A percentile compares a stretch with the other conserved stretches of the same genome.
These are phyloP conservation scores for Prorops nasuta DNA, from an alignment of 1,140 invertebrate genomes.

Conservation along the genomic window DNA sequence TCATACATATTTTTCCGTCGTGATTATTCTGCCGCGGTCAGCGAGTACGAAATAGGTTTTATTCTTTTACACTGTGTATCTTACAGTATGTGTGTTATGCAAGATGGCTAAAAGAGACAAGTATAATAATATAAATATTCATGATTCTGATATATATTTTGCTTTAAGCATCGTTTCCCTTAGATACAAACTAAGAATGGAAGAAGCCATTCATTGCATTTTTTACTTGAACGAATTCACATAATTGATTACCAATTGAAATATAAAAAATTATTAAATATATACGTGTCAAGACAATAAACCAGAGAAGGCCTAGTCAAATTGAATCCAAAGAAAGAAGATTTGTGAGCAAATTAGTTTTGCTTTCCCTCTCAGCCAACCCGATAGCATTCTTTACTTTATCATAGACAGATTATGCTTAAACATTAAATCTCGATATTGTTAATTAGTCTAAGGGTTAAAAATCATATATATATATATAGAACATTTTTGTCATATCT, in stretches of 20 bases:
- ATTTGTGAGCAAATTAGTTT: no score
- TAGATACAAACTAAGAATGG: not conserved
- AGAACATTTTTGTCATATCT: constrained; percentile 7
- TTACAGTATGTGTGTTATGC: constrained; percentile 27
- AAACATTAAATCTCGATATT: constrained; percentile 20
- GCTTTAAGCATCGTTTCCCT: not conserved
- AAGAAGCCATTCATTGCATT: no score
- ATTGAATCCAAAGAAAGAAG: no score
- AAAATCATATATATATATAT: constrained; percentile 6
- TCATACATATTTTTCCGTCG: no score
- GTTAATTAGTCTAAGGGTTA: constrained; percentile 9
- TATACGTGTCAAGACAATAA: no score
- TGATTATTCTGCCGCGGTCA: constrained; percentile 29
- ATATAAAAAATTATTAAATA: no score
- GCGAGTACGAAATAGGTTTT: constrained; percentile 36
- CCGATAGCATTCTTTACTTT: constrained; percentile 19
- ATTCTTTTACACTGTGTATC: constrained; percentile 25
- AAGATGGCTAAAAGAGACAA: constrained; percentile 25
- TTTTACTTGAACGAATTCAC: no score
- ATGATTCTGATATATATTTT: not conserved
- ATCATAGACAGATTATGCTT: constrained; percentile 30
- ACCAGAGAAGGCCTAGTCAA: no score
- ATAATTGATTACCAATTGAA: no score
- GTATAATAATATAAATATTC: not conserved
- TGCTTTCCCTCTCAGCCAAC: constrained; percentile 27